Conservation (phyloP, 1,140 invertebrate genomes). For the Arctopsyche grandis region DNA sequence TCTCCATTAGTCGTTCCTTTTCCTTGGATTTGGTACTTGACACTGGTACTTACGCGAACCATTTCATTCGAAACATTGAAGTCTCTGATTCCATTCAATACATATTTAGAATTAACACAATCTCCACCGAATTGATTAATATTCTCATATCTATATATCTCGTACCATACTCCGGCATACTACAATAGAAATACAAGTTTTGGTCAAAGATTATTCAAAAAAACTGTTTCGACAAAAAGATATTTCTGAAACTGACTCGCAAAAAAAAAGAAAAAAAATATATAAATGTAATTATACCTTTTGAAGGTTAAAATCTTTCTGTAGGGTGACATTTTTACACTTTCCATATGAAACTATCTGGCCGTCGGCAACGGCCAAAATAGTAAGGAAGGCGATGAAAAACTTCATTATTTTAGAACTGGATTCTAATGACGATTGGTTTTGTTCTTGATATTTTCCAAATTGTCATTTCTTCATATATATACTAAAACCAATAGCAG, state of each 20-base stretch:
- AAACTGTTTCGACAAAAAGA: no score
- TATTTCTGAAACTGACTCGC: no score
- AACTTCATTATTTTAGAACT: no score
- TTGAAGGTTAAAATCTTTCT: neutral
- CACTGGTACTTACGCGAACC: neutral
- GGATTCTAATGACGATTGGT: no score
- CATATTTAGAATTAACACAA: slow-evolving; percentile 1
- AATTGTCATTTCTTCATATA: no score
- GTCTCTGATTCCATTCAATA: neutral
- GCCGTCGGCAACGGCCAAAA: no score
- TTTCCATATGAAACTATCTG: neutral
- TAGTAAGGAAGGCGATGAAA: no score
- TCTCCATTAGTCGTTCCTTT: slow-evolving; percentile 45
- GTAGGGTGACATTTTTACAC: neutral
- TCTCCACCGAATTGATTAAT: slow-evolving; percentile 56
- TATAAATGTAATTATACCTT: neutral
- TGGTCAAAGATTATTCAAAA: no score
- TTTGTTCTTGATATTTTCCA: no score
- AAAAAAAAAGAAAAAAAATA: neutral
- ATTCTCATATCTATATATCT: slow-evolving; percentile 56
- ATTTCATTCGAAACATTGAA: neutral
- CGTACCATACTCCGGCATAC: neutral
- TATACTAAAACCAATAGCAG: no score
- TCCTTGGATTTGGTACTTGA: slow-evolving; percentile 52
- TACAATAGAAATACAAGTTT: no score